A percentile compares a stretch with the other conserved stretches of the same genome.
Conservation (phyloP, 1,140 invertebrate species). For the Nylanderia fulva region DNA sequence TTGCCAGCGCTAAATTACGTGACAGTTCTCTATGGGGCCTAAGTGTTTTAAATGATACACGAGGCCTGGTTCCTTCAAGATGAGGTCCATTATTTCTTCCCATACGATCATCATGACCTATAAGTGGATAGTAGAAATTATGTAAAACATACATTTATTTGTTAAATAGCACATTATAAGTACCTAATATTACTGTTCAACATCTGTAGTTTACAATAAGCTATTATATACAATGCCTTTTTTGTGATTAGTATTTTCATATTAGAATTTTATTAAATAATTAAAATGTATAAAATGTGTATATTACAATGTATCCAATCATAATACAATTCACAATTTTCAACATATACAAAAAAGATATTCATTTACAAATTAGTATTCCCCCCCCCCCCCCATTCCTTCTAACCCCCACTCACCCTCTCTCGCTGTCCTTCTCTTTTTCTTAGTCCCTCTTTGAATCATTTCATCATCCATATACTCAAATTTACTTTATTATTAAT, state of each 20-base stretch:
- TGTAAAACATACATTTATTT: background rate
- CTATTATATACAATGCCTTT: slow-evolving; percentile 1
- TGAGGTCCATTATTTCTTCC: slow-evolving; percentile 47
- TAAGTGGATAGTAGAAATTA: slow-evolving; percentile 18
- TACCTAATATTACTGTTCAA: background rate
- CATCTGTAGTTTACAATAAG: background rate
- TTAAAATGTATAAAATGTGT: too few species aligned
- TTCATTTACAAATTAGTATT: background rate
- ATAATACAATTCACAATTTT: background rate
- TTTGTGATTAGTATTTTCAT: background rate
- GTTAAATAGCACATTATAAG: background rate
- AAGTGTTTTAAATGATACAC: slow-evolving; percentile 78
- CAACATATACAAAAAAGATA: background rate
- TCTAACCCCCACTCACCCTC: too few species aligned
- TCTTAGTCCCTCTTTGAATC: too few species aligned
- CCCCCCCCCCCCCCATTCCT: too few species aligned
- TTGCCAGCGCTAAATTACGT: background rate
- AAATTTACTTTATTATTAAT: background rate
- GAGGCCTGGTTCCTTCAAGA: slow-evolving; percentile 57
- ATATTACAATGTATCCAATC: too few species aligned
- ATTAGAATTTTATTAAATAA: too few species aligned
- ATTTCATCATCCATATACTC: background rate
- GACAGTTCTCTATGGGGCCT: slow-evolving; percentile 1
- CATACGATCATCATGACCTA: slow-evolving; percentile 78
- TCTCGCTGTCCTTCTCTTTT: too few species aligned